These are phyloP conservation scores for Belonocnema kinseyi DNA, from an alignment of 1,140 invertebrate species.

Conservation along the genomic window DNA sequence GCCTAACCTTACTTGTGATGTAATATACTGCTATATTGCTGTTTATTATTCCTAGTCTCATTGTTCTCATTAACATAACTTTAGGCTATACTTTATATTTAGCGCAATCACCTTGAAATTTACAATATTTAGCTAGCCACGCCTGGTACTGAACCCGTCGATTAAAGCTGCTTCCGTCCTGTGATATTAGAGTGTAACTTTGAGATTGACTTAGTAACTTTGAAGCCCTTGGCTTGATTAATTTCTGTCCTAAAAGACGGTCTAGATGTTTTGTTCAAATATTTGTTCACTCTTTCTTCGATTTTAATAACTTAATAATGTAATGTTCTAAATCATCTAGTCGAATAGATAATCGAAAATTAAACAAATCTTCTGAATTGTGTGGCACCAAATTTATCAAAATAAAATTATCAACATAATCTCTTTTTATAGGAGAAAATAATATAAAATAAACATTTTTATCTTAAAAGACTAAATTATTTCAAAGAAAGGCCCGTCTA, in stretches of 20 bases:
- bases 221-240: slow-evolving; percentile 17
- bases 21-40: no score
- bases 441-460: neutral
- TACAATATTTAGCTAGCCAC: no score
- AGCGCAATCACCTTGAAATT: no score
- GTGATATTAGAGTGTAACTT: slow-evolving; percentile 13
- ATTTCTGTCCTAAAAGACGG: neutral
- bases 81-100: no score
- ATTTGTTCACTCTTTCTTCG: neutral
- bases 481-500: neutral
- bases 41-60: no score
- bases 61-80: no score
- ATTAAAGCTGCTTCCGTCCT: slow-evolving; percentile 10
- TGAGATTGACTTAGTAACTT: slow-evolving; percentile 3
- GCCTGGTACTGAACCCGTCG: neutral
- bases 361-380: slow-evolving; percentile 3
- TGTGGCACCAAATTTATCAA: neutral
- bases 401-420: slow-evolving; percentile 28
- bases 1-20: no score
- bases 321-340: neutral
- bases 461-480: neutral
- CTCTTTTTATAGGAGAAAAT: neutral
- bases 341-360: slow-evolving; percentile 17
- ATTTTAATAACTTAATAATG: neutral
- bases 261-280: neutral